A percentile compares a stretch with the other conserved stretches of the same genome.
These are phyloP conservation scores for Ammospiza caudacuta DNA, from an alignment of 2,113 vertebrate genomes.

Conservation along the genomic window DNA sequence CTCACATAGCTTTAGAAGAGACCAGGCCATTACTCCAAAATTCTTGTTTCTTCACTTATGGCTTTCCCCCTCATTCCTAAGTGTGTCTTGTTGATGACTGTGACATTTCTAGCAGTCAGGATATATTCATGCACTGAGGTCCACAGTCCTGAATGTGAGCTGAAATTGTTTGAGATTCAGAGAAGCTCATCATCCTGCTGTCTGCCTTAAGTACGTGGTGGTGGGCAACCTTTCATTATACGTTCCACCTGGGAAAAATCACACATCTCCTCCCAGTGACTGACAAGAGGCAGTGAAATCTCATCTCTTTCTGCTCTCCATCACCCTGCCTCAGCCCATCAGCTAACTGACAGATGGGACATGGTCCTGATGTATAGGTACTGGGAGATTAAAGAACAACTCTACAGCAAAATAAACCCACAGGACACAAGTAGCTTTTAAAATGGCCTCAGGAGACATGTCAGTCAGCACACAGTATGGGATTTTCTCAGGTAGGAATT, in stretches of 20 bases:
- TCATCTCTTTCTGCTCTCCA: not conserved
- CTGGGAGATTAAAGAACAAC: slow-evolving; percentile 26
- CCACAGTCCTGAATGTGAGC: not conserved
- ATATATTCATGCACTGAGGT: not conserved
- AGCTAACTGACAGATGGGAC: slow-evolving; percentile 19
- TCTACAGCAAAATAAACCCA: slow-evolving; percentile 31
- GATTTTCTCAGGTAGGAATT: slow-evolving; percentile 34
- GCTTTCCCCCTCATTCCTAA: not conserved
- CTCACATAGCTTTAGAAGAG: not conserved
- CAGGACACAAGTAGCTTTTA: slow-evolving; percentile 30
- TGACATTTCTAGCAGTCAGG: not conserved
- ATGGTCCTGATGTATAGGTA: not conserved
- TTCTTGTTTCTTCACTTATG: not conserved
- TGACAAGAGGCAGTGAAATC: slow-evolving; percentile 2
- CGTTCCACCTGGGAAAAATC: not conserved
- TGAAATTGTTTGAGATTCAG: not conserved
- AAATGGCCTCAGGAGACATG: not conserved
- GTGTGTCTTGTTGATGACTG: not conserved
- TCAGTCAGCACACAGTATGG: not conserved
- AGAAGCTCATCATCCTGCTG: not conserved
- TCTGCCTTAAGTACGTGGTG: not conserved
- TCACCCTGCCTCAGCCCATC: slow-evolving; percentile 11
- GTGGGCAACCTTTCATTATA: not conserved
- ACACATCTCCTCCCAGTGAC: not conserved
- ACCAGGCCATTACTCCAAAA: not conserved